Percentiles rank a stretch among this genome's conserved stretches.
These are phyloP conservation scores for Rhodinocichla rosea DNA, from an alignment of 2,113 vertebrate species.

Conservation along the genomic window DNA sequence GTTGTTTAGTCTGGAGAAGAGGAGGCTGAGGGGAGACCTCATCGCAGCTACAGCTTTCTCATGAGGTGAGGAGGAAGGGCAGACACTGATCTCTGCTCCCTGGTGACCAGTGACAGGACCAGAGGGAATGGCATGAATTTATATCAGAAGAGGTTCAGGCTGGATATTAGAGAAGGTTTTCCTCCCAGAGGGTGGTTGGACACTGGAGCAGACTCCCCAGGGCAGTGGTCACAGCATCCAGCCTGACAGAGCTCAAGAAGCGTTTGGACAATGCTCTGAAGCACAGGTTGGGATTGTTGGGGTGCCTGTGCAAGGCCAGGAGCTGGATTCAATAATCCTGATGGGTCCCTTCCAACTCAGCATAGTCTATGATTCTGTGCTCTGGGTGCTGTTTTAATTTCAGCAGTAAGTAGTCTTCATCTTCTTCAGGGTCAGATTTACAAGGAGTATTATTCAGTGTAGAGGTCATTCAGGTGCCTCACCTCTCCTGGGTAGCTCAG, in stretches of 20 bases:
- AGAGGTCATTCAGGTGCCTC: neutral
- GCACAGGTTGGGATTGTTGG: neutral
- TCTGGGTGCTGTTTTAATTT: neutral
- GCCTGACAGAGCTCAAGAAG: neutral
- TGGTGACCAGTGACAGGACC: neutral
- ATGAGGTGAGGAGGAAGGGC: neutral
- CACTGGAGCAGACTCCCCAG: neutral
- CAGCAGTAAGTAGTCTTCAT: neutral
- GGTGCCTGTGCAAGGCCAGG: neutral
- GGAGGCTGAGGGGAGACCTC: neutral
- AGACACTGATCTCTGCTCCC: neutral
- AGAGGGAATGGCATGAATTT: neutral
- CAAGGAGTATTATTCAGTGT: neutral
- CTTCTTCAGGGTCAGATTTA: neutral
- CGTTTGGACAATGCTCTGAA: neutral
- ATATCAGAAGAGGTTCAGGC: neutral
- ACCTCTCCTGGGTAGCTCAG: neutral
- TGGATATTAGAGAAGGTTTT: neutral
- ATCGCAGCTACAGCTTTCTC: neutral
- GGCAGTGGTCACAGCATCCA: neutral
- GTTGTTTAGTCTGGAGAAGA: neutral
- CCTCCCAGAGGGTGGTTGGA: too few relatives aligned
- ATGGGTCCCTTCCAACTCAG: neutral
- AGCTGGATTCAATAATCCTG: neutral
- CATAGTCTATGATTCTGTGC: neutral